Base-by-base conservation (phyloP, 2,113 vertebrate genomes). In the Aptenodytes forsteri region DNA sequence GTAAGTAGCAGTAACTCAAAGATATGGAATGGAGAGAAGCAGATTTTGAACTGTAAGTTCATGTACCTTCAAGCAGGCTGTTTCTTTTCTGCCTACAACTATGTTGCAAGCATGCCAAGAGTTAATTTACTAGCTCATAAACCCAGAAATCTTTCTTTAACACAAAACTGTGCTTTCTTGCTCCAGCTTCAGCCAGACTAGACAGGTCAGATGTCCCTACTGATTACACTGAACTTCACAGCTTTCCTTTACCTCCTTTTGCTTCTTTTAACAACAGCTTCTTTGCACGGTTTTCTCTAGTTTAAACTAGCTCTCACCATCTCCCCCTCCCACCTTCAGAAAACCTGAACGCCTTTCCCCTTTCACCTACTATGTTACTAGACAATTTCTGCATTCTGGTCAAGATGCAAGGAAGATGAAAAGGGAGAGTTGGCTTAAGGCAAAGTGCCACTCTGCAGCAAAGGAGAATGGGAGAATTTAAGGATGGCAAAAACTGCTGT, bases 181-280 rank as follows among this genome's bases (percentile, higher is more conserved):
- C 81, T 93, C 90, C 91, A 86, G 79, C 71, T 71, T 22, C 64
- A 87, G 92, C 93, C 89, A 93, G 96, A 93, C 88, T 7, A 66
- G 87, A 79, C 81, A 83, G 83, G 93, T 95, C 75, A 65, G 94
- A 29, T 94, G 84, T 50, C 66, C 78, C 94, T 22, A 25, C 67
- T 76, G 92, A 87, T 92, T 83, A 73, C 2, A 2, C 61, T 52
- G 83, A 88, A 90, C 38, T 65, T 22, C 93, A 38, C 44, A 50
- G 46, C 52, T 90, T 90, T 50, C 85, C 64, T 42, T 64, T 40
- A 50, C 71, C 76, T 90, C 20, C 52, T 58, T 44, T 20, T 49
- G 47, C 59, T 36, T 55, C 90, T 71, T 62, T 73, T 34, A 73
- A 34, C 80, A 55, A 11, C 69, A 50, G 56, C 66, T 52, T 19